These are phyloP conservation scores for Chironomus striatipennis DNA, from an alignment of 1,140 invertebrate species.

Conservation along the genomic window DNA sequence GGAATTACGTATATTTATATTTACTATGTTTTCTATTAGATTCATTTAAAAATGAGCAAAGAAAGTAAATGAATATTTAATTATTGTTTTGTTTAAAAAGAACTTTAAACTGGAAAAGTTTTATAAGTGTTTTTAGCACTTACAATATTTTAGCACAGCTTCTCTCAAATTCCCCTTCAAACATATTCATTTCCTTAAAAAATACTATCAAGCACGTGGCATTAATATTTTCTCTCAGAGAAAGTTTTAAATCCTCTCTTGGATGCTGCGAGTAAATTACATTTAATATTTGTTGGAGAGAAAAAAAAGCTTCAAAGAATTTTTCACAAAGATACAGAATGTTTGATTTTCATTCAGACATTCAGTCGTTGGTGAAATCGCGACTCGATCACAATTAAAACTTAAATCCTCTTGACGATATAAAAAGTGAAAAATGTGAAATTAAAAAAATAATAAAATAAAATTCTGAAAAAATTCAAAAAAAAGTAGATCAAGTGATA, in stretches of 20 bases:
- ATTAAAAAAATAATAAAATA: not conserved
- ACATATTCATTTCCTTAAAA: no score
- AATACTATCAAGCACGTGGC: not conserved
- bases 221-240: not conserved
- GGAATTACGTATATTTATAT: no score
- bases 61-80: no score
- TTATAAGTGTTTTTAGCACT: no score
- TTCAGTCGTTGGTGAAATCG: conserved; percentile 15
- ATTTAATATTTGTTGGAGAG: not conserved
- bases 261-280: no score
- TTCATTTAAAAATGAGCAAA: no score
- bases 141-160: no score
- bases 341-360: conserved; percentile 4
- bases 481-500: no score
- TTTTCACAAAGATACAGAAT: not conserved
- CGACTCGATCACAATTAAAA: conserved; percentile 4
- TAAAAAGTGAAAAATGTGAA: not conserved
- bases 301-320: not conserved
- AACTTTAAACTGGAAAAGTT: no score
- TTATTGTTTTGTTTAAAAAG: no score
- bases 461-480: not conserved
- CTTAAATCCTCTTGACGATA: not conserved
- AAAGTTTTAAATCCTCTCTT: not conserved
- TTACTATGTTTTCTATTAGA: no score
- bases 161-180: not conserved